Base-by-base conservation (phyloP, 2,888 invertebrate genomes). In the Lasioglossum morio region DNA sequence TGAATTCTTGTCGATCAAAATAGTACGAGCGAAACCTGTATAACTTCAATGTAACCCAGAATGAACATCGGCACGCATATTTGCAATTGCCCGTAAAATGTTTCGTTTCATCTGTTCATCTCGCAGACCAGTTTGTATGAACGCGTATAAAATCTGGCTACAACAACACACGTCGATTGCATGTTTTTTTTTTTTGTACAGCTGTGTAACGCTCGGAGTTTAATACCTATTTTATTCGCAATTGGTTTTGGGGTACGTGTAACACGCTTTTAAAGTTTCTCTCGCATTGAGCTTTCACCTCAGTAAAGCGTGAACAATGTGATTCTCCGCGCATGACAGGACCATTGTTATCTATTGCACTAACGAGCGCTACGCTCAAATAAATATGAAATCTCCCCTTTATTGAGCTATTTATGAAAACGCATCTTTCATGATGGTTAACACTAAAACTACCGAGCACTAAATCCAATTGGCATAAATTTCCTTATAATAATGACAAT, bases 281-380 rank as follows among this genome's bases (percentile, higher is more conserved):
- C 14, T 60, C 14, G 60, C 12, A 60, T 60, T 60, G 14, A 60
- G 27, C 27, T 60, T 60, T 63, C 27, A 63, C 14, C 60, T 30
- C 27, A 30, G 14, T 7, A 30, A 27, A 63, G 30, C 30, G 30
- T 63, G 30, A 63, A 60, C 60, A 60, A 5, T n/a, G 46, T 27
- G 48, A 53, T 79, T 34, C 19, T 12, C 30, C 12, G 57, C 34
- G 12, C 1, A 40, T 23, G 46, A 81, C 30, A 43, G 73, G 69
- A 73, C 73, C 27, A 66, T 69, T 34, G 72, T 73, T 57, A 82
- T 81, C 74, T 23, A 66, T 57, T 23, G 23, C 27, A 37, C 57
- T 60, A 74, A 81, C 82, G 57, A 70, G 74, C 63, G 19, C 23
- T 7, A 30, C 30, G 7, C 30, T 63, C 2, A 63, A 16, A 63